These are phyloP conservation scores for Mayetiola destructor DNA, from an alignment of 2,888 invertebrate genomes.

Conservation along the genomic window DNA sequence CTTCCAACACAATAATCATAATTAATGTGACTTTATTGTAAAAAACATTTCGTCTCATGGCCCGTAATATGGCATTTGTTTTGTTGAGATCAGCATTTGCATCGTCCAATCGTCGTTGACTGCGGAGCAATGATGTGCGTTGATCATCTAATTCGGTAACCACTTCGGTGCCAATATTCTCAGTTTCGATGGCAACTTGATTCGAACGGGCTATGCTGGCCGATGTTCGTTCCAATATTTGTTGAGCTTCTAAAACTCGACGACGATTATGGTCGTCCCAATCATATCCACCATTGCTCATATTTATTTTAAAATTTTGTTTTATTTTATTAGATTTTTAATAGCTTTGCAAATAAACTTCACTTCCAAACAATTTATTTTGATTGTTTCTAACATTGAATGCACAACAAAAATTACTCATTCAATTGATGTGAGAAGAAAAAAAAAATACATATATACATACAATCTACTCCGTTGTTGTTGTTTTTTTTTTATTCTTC, in stretches of 20 bases:
- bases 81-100: slow-evolving; percentile 55
- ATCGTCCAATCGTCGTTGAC: slow-evolving; percentile 49
- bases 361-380: background rate
- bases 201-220: slow-evolving; percentile 54
- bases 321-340: background rate
- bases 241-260: slow-evolving; percentile 41
- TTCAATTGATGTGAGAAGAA: too few species aligned
- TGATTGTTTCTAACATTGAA: too few species aligned
- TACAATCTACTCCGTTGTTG: too few species aligned
- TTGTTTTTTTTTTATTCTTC: too few species aligned
- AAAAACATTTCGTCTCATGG: slow-evolving; percentile 52
- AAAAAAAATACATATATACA: too few species aligned
- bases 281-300: slow-evolving; percentile 24
- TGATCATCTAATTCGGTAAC: slow-evolving; percentile 60
- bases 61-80: slow-evolving; percentile 47
- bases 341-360: background rate
- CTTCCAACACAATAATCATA: slow-evolving; percentile 56
- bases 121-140: slow-evolving; percentile 54
- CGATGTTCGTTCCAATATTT: slow-evolving; percentile 43
- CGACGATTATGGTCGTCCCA: slow-evolving; percentile 44
- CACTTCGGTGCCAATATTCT: slow-evolving; percentile 56
- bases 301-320: slow-evolving; percentile 10
- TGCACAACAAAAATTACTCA: too few species aligned
- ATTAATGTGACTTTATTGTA: slow-evolving; percentile 62
- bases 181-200: slow-evolving; percentile 63